These are phyloP conservation scores for Maccullochella peelii DNA, from an alignment of 2,113 vertebrate species.

Conservation along the genomic window DNA sequence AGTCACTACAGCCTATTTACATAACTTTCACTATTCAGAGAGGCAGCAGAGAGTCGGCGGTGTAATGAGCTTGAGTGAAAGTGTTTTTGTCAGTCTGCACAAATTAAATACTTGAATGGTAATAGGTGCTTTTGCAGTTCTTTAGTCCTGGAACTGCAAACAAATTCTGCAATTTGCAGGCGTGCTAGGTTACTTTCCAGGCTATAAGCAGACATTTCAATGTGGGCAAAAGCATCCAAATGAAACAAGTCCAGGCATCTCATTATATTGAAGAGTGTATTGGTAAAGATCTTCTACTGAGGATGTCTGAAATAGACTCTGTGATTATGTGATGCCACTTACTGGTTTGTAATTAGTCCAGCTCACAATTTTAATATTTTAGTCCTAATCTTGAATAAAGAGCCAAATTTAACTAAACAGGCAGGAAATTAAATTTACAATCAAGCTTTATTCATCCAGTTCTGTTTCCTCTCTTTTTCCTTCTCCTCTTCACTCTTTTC, in stretches of 20 bases:
- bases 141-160: slow-evolving; percentile 65
- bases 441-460: not conserved
- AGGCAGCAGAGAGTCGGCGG: slow-evolving; percentile 43
- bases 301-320: slow-evolving; percentile 46
- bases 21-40: slow-evolving; percentile 48
- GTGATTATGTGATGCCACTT: slow-evolving; percentile 47
- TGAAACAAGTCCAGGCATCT: slow-evolving; percentile 62
- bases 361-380: slow-evolving; percentile 32
- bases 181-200: slow-evolving; percentile 37
- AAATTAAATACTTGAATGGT: slow-evolving; percentile 73
- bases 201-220: slow-evolving; percentile 69
- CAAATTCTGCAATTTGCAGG: slow-evolving; percentile 68
- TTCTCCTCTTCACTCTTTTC: not conserved
- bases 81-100: slow-evolving; percentile 65
- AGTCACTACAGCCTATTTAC: slow-evolving; percentile 49
- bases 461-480: not conserved
- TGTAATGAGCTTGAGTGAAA: slow-evolving; percentile 69
- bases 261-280: slow-evolving; percentile 63
- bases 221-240: slow-evolving; percentile 61
- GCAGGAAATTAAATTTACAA: not conserved
- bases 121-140: slow-evolving; percentile 69
- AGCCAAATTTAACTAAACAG: slow-evolving; percentile 2
- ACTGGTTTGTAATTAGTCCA: slow-evolving; percentile 45
- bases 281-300: slow-evolving; percentile 37
- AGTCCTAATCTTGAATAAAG: slow-evolving; percentile 8